These are phyloP conservation scores for Oligia strigilis DNA, from an alignment of 2,888 invertebrate species.

Conservation along the genomic window DNA sequence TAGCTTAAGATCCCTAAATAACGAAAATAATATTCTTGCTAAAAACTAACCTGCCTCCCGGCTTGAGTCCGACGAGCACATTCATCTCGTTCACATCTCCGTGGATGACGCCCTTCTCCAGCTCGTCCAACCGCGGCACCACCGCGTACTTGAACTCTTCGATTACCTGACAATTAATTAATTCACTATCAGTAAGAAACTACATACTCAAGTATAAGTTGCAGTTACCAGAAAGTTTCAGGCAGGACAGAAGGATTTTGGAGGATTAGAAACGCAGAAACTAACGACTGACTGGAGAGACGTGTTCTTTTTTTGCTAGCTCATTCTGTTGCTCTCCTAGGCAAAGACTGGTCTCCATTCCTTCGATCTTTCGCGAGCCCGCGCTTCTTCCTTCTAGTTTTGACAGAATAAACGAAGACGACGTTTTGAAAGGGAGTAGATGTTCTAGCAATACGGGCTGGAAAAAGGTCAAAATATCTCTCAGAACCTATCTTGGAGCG, in stretches of 20 bases:
- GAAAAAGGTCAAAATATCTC: too few species aligned
- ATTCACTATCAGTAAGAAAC: neutral
- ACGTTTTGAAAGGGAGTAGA: neutral
- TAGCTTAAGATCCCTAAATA: neutral
- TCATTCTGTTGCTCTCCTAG: neutral
- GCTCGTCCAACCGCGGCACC: conserved; percentile 87
- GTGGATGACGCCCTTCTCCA: conserved; percentile 94
- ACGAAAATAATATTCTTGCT: neutral
- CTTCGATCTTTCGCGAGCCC: neutral
- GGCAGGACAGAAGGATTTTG: too few species aligned
- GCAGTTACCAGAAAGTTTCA: neutral
- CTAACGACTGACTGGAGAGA: neutral
- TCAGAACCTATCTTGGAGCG: neutral
- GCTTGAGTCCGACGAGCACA: conserved; percentile 91
- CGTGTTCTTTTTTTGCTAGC: neutral
- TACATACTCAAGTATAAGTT: neutral
- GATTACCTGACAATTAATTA: conserved; percentile 76
- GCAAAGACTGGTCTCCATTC: neutral
- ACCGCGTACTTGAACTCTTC: conserved; percentile 93
- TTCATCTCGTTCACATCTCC: conserved; percentile 98
- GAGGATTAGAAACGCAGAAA: neutral
- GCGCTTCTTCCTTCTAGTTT: neutral
- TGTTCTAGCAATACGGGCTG: neutral
- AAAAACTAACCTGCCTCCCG: conserved; percentile 77
- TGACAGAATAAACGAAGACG: neutral